Evolutionary conservation across 2,888 invertebrate species (phyloP).

Genomic region (Agapetus fuscipes): DNA sequence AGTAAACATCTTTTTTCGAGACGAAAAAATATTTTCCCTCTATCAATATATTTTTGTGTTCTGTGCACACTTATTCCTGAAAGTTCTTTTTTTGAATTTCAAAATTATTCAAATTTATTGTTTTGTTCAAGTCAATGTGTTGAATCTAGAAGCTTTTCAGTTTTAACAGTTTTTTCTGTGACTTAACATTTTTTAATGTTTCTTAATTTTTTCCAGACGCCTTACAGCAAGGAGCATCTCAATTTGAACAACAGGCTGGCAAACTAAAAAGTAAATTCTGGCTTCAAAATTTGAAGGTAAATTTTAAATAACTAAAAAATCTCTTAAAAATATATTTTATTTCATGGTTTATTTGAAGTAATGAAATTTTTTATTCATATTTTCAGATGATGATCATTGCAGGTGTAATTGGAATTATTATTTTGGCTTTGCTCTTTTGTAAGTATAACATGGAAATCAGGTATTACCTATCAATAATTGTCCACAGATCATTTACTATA

Average conservation of each 20-base stretch:
- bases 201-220: slow-evolving; percentile 70
- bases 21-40: not conserved
- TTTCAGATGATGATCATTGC: slow-evolving; percentile 84
- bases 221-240: slow-evolving; percentile 88
- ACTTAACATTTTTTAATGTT: too few relatives aligned
- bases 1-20: not conserved
- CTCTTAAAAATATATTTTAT: too few relatives aligned
- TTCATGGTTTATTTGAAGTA: not conserved
- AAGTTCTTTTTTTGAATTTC: not conserved
- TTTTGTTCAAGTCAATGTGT: too few relatives aligned
- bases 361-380: not conserved
- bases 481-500: too few relatives aligned
- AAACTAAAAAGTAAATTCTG: slow-evolving; percentile 96
- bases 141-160: too few relatives aligned
- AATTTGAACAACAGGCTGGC: slow-evolving; percentile 95
- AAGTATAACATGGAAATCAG: not conserved
- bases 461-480: too few relatives aligned
- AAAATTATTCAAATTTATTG: too few relatives aligned
- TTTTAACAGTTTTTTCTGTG: too few relatives aligned
- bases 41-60: not conserved
- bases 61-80: not conserved
- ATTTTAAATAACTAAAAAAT: not conserved
- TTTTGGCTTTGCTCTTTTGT: slow-evolving; percentile 71
- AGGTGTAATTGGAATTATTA: slow-evolving; percentile 72
- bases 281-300: slow-evolving; percentile 92